Evolutionary conservation across 1,140 invertebrate species (phyloP).

Genomic region (Branchinecta lynchi): DNA sequence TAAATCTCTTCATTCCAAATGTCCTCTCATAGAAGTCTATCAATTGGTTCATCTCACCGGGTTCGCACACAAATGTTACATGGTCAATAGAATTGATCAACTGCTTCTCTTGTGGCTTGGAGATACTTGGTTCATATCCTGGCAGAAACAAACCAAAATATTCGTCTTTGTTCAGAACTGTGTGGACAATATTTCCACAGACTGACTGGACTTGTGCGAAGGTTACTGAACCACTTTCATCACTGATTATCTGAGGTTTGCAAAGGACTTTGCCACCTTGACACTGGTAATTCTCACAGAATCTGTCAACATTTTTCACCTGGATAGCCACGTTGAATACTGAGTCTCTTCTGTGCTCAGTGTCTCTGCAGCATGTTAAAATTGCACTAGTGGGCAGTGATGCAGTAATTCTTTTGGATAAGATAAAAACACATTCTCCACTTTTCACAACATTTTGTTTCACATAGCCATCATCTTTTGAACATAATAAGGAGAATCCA

Average conservation of each 20-base stretch:
- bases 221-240: constrained; percentile 29
- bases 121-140: constrained; percentile 26
- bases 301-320: constrained; percentile 31
- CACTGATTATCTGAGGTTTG: constrained; percentile 25
- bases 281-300: constrained; percentile 26
- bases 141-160: constrained; percentile 35
- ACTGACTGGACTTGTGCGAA: constrained; percentile 35
- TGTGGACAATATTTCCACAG: constrained; percentile 37
- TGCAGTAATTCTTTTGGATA: constrained; percentile 28
- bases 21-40: constrained; percentile 35
- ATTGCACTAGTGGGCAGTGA: not conserved
- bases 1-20: constrained; percentile 37
- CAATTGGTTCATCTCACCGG: constrained; percentile 30
- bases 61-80: constrained; percentile 32
- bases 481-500: constrained; percentile 29
- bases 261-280: constrained; percentile 27
- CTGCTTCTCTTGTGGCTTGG: not conserved
- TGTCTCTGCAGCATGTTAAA: not conserved
- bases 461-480: constrained; percentile 25
- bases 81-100: constrained; percentile 34
- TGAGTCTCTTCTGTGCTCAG: constrained; percentile 28
- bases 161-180: constrained; percentile 31
- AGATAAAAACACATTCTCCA: constrained; percentile 30
- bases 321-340: constrained; percentile 37
- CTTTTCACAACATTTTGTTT: constrained; percentile 31